Evolutionary conservation across 2,797 vertebrate genomes (phyloP), one percentile per base, ranked within the genome.

Genomic region (Etheostoma perlongum): DNA sequence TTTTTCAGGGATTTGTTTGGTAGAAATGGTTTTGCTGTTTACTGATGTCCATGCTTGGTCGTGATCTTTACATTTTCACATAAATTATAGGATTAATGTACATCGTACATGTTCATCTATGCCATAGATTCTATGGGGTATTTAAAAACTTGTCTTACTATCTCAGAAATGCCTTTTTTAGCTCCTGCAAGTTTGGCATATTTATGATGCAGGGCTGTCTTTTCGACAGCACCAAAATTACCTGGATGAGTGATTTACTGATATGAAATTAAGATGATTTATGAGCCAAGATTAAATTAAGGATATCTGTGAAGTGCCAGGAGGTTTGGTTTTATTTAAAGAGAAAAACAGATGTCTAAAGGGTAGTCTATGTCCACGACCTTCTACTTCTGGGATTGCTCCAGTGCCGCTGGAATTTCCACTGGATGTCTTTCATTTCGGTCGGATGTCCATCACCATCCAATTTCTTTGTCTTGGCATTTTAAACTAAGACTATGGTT

Each of bases 301-400:
- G 60, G 33, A 51, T 53, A 21, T 71, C 15, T 2, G 11, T 0
- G 2, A 60, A 27, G 48, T 77, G 40, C 6, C 30, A 6, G 27
- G 52, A 64, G 55, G 48, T 60, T 51, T 25, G 14, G 13, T 51
- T 48, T 66, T 30, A 60, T 47, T 72, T 52, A 21, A 30, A 44
- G 19, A 57, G 48, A 27, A 12, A 64, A 62, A 72, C 52, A 19
- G 58, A 61, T 42, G 61, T 30, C 30, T 23, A 16, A n/a, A 47
- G 9, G 33, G 54, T 27, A 12, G 52, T 9, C 36, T 11, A 12
- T 40, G 36, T 11, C 36, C 36, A 40, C 10, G 10, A 40, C 36
- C 10, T 12, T 40, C 10, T 11, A 11, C 10, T 10, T 36, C 9
- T 9, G 33, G 33, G 33, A 8, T 36, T 36, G 33, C 33, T 36